A percentile compares a stretch with the other conserved stretches of the same genome.
Conservation (phyloP, 2,797 vertebrate genomes). For the Garrulus glandarius region DNA sequence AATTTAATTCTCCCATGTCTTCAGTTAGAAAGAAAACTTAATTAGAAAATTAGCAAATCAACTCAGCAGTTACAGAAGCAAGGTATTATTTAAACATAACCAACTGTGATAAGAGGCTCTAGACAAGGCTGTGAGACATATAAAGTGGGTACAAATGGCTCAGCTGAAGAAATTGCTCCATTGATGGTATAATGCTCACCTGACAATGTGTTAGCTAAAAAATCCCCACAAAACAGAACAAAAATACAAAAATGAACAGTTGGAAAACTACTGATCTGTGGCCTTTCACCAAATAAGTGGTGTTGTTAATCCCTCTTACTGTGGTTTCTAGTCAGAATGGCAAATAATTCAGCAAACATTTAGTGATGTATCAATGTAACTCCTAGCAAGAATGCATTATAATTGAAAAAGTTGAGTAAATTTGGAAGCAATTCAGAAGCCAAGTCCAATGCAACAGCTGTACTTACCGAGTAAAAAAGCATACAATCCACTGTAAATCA, state of each 20-base stretch:
- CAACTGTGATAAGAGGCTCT: neutral
- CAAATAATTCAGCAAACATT: neutral
- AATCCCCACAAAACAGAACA: neutral
- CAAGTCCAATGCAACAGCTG: neutral
- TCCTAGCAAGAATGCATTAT: neutral
- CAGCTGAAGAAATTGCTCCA: neutral
- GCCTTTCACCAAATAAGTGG: neutral
- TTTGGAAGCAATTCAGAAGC: neutral
- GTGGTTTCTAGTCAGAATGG: neutral
- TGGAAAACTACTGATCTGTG: neutral
- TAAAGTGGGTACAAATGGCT: neutral
- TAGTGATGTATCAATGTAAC: neutral
- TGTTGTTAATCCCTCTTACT: neutral
- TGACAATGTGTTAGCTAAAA: neutral
- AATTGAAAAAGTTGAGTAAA: neutral
- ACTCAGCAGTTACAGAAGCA: neutral
- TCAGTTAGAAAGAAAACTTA: neutral
- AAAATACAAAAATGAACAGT: neutral
- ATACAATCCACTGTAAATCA: neutral
- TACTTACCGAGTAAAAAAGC: neutral
- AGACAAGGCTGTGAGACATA: neutral
- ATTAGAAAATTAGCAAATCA: neutral
- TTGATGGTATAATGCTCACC: neutral
- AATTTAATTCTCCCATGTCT: neutral
- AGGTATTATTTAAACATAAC: neutral